phyloP scores from a whole-genome alignment of 2,113 vertebrate genomes.

The Motacilla tschutschensis region DNA sequence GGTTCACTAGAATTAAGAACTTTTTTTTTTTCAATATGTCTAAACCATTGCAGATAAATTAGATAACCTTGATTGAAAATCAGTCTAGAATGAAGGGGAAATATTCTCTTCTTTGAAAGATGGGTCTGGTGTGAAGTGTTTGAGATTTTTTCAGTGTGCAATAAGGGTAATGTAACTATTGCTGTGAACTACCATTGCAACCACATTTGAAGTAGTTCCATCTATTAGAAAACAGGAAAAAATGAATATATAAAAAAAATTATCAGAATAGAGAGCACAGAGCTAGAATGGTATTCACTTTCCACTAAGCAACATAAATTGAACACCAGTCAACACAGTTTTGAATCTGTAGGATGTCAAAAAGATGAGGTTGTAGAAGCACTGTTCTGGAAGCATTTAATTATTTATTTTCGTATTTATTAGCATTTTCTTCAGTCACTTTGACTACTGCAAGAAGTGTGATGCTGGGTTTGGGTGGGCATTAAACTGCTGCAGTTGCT shows the following conservation, averaged over 20 bases:
- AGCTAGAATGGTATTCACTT: background rate
- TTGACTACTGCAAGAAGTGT: background rate
- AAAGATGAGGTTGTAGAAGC: background rate
- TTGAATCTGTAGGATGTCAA: background rate
- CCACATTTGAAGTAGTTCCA: background rate
- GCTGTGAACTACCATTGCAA: background rate
- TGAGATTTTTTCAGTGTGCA: background rate
- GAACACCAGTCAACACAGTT: background rate
- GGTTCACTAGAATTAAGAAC: slow-evolving; percentile 39
- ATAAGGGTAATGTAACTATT: background rate
- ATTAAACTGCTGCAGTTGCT: background rate
- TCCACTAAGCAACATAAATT: background rate
- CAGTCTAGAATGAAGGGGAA: background rate
- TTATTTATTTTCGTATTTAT: background rate
- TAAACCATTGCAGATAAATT: background rate
- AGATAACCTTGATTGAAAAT: slow-evolving; percentile 48
- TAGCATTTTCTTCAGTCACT: background rate
- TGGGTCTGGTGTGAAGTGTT: background rate
- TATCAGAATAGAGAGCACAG: background rate
- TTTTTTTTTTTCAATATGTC: background rate
- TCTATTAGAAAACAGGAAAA: background rate
- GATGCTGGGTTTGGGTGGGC: background rate
- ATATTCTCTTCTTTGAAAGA: background rate
- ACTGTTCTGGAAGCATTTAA: background rate
- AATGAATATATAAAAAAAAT: background rate